Evolutionary conservation across 2,797 vertebrate species (phyloP).

Genomic region (Saxicola maurus): DNA sequence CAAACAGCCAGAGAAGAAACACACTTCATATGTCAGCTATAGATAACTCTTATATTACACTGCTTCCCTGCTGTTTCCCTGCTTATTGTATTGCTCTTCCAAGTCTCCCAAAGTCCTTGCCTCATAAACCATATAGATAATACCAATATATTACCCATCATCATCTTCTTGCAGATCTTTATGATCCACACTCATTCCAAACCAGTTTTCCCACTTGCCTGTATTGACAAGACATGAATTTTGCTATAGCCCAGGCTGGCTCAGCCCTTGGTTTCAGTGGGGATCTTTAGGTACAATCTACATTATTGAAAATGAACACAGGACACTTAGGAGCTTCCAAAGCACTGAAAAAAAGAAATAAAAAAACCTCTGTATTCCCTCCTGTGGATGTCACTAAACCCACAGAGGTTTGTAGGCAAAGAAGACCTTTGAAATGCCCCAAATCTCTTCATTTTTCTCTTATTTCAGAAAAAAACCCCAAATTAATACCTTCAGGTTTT

Average conservation of each 20-base stretch:
- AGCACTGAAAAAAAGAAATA: background rate
- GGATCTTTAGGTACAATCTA: background rate
- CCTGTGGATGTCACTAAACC: background rate
- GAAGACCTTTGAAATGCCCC: background rate
- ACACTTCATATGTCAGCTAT: background rate
- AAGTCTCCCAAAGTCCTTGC: background rate
- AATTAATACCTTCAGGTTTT: background rate
- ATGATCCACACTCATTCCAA: background rate
- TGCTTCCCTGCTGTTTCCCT: background rate
- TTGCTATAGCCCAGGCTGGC: background rate
- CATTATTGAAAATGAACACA: background rate
- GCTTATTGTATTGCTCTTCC: background rate
- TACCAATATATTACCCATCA: background rate
- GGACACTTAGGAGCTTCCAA: background rate
- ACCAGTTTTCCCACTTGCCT: background rate
- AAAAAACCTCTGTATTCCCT: background rate
- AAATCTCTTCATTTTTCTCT: background rate
- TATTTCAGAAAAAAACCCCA: background rate
- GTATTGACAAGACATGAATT: background rate
- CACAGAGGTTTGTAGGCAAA: background rate
- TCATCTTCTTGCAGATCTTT: background rate
- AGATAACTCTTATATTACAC: background rate
- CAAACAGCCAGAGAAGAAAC: background rate
- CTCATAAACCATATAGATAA: background rate
- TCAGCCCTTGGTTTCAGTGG: background rate